Evolutionary conservation across 2,888 invertebrate genomes (phyloP).

Genomic region (Syrista parreyssii): DNA sequence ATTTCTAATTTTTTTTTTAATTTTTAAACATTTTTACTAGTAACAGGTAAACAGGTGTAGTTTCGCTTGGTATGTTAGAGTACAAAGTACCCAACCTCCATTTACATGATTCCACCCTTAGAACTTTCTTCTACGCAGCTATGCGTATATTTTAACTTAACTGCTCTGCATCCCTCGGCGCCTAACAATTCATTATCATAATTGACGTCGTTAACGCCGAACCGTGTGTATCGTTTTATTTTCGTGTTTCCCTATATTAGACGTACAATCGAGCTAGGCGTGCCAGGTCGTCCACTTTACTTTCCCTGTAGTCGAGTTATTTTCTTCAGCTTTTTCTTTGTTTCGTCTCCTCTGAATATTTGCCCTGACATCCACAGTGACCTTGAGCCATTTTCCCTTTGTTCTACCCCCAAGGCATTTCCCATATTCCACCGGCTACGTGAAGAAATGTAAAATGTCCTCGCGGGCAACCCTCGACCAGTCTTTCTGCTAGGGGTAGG

Average conservation of each 20-base stretch:
- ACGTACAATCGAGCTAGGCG: background rate
- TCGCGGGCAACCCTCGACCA: background rate
- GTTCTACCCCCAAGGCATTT: too few species aligned
- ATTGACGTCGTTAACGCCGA: constrained; percentile 44
- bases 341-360: background rate
- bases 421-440: constrained; percentile 15
- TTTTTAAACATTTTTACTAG: too few species aligned
- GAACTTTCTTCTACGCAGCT: constrained; percentile 12
- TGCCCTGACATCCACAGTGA: too few species aligned
- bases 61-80: constrained; percentile 12
- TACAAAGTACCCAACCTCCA: too few species aligned
- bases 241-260: constrained; percentile 2
- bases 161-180: constrained; percentile 41
- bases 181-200: constrained; percentile 45
- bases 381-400: too few species aligned
- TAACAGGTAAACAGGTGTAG: background rate
- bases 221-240: constrained; percentile 28
- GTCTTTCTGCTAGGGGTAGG: background rate
- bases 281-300: constrained; percentile 13
- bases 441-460: constrained; percentile 27
- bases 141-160: constrained; percentile 41
- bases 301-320: too few species aligned
- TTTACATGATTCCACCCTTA: background rate
- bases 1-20: too few species aligned
- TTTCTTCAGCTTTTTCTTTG: background rate